These are phyloP conservation scores for Limnothrissa miodon DNA, from an alignment of 2,113 vertebrate genomes.

Conservation along the genomic window DNA sequence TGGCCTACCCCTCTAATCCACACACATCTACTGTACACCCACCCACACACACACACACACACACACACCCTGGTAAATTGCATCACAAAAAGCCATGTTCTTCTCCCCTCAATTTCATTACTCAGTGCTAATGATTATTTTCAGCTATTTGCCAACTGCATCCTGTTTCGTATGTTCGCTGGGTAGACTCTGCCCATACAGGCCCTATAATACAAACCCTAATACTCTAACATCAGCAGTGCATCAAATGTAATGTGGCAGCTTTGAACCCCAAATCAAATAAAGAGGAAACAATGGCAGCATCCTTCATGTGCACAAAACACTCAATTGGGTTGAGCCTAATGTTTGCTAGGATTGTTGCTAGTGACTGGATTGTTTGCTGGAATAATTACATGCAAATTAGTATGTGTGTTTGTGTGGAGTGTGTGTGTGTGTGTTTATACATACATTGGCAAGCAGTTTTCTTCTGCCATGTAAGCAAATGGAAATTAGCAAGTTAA, in stretches of 20 bases:
- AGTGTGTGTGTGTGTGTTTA: too few relatives aligned
- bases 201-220: too few relatives aligned
- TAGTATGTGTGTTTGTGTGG: not conserved
- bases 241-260: not conserved
- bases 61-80: not conserved
- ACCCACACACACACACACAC: not conserved
- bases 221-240: not conserved
- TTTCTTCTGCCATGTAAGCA: too few relatives aligned
- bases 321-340: not conserved
- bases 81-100: not conserved
- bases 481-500: too few relatives aligned
- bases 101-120: not conserved
- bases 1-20: too few relatives aligned
- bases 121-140: not conserved
- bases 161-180: not conserved
- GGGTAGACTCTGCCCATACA: not conserved
- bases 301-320: not conserved
- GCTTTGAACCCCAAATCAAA: not conserved
- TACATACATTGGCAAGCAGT: too few relatives aligned
- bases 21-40: too few relatives aligned
- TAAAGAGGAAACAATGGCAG: not conserved
- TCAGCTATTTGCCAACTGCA: not conserved
- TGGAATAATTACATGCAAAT: not conserved
- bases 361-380: not conserved
- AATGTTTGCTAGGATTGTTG: too few relatives aligned